Evolutionary conservation across 2,797 vertebrate genomes (phyloP), one percentile per base, ranked within the genome.

Genomic region (Poecile montanus): DNA sequence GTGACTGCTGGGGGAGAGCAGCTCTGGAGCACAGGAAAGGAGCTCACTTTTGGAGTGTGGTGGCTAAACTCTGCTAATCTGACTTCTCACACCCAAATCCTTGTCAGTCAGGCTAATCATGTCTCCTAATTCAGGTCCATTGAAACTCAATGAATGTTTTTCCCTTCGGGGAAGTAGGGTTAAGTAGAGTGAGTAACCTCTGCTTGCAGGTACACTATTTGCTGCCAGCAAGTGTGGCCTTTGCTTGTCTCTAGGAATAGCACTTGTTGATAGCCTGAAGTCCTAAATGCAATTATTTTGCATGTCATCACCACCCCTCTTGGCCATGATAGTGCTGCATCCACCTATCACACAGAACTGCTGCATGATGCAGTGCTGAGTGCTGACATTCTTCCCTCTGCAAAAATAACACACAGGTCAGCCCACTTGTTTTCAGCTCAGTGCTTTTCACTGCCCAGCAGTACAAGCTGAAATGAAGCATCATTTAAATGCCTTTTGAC

Each of bases 171-270:
- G 30, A 87, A 88, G 67, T 51, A 56, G 25, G n/a, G 56, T 72
- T 83, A 89, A 66, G 79, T 44, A n/a, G 47, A 13, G 8, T 12
- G 36, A 89, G 16, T 53, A 70, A 70, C 53, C 86, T 77, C 82
- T 63, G 48, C 29, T 60, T 66, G 48, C 57, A 32, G 1, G 4
- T 34, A 42, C 13, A 18, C 0, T 0, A 9, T 74, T 67, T 88
- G 61, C 72, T 56, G 63, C 56, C 65, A 73, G 40, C 0, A 0
- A 80, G 6, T 0, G 0, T 68, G 68, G 36, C 68, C 32, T 76
- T 89, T 83, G 53, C 61, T 85, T 7, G 0, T 77, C 72, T 74
- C 76, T 83, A 34, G 22, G 53, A 75, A 67, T 40, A 50, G 50
- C 29, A 50, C 42, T 94, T 80, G 48, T 44, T 77, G 53, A 77